These are phyloP conservation scores for Drosophila ogumai DNA, from an alignment of 1,140 invertebrate genomes.

Conservation along the genomic window DNA sequence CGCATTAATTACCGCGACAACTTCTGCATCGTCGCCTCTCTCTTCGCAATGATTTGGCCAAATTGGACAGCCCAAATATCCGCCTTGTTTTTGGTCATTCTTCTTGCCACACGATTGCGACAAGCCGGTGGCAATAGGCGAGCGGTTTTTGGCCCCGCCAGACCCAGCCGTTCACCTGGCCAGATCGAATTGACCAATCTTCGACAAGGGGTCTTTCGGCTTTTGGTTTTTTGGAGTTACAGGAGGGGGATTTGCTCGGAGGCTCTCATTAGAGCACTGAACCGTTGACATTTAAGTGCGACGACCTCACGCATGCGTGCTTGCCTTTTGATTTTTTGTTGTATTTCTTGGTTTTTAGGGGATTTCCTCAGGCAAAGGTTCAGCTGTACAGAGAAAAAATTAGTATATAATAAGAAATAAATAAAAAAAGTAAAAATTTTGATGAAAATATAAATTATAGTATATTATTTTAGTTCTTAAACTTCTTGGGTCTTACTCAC, in stretches of 20 bases:
- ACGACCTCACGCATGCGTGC: slow-evolving; percentile 60
- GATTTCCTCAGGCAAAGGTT: slow-evolving; percentile 11
- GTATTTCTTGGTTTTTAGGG: slow-evolving; percentile 1
- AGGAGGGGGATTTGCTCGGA: slow-evolving; percentile 27
- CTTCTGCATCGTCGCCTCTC: slow-evolving; percentile 23
- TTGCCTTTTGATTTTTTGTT: slow-evolving; percentile 9
- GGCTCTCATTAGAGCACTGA: slow-evolving; percentile 72
- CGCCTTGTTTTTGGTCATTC: slow-evolving; percentile 76
- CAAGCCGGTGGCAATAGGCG: slow-evolving; percentile 54
- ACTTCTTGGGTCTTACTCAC: neutral
- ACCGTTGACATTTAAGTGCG: slow-evolving; percentile 73
- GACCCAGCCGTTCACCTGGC: slow-evolving; percentile 51
- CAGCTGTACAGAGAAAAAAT: neutral
- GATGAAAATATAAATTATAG: neutral
- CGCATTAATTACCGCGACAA: slow-evolving; percentile 35
- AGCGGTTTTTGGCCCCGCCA: slow-evolving; percentile 42
- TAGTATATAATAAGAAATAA: too few species aligned
- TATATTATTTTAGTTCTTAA: neutral
- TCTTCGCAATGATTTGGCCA: slow-evolving; percentile 34
- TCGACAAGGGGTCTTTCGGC: slow-evolving; percentile 26
- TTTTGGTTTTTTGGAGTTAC: neutral
- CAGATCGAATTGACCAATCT: slow-evolving; percentile 54
- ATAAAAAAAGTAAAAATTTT: neutral
- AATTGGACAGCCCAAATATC: slow-evolving; percentile 66
- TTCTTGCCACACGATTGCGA: slow-evolving; percentile 71